Base-by-base conservation (phyloP, 2,113 vertebrate species). In the Prunella fulvescens region DNA sequence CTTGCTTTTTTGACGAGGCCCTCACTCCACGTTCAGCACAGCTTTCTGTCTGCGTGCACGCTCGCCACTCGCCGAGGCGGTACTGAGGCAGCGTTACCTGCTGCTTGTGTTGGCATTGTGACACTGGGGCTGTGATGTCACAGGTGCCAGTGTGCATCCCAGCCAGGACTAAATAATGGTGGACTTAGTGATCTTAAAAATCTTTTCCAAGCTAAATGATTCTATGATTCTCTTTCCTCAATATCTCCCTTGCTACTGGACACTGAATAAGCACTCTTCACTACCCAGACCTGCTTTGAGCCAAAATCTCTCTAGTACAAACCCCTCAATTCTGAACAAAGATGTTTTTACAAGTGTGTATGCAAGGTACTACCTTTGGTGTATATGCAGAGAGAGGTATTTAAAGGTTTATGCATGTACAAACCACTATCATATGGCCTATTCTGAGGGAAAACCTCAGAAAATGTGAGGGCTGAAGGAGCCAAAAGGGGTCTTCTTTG, bases 371-470 rank as follows among this genome's bases (percentile, higher is more conserved):
- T 31, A 28, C 13, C 19, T 65, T 37, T 16, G 22, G 3, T 65
- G 17, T 44, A 1, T 2, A 19, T 5, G 15, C 3, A n/a, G 14
- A 37, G 17, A 42, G 26, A 54, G 3, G n/a, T 11, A 6, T 54
- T 8, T 23, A 57, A 54, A 50, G 6, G 6, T 62, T 69, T 18
- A 56, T 9, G 10, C 39, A 28, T 3, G 19, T 25, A n/a, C 40
- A 56, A 64, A 51, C 54, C 35, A 23, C 7, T 23, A 13, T 37
- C 45, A n/a, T 3, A 39, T 2, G 25, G 19, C 9, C 40, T 56
- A 0, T 69, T 71, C n/a, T 45, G 53, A 64, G 39, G 22, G 17
- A 70, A 86, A 91, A 50, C 12, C 29, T 12, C 42, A 50, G 44
- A 60, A 86, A 74, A 81, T 4, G 1, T 20, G 40, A 83, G 51